Evolutionary conservation across 2,888 invertebrate genomes (phyloP), one percentile per base, ranked within the genome.

Genomic region (Xestia xanthographa): DNA sequence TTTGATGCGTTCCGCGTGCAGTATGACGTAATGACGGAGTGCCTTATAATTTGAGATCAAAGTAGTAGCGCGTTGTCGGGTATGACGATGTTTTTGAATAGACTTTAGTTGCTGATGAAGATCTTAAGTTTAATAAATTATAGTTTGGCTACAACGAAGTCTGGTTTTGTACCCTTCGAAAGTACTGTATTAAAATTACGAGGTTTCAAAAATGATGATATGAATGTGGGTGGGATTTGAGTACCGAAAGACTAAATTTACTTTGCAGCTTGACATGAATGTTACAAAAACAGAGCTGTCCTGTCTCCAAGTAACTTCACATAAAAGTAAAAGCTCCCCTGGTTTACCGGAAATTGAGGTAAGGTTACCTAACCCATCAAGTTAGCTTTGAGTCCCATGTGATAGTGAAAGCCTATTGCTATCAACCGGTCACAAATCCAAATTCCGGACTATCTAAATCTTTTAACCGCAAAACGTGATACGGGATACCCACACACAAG

Each of bases 1-100:
- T 85, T 82, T 85, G 83, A 84, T 83, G 83, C 78, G 74, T 78
- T 84, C 69, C 34, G 60, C 66, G 75, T 82, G 75, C 71, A 70
- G 53, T 68, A 60, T 69, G 70, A 70, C 34, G 66, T 81, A 73
- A 81, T 77, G 68, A 73, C n/a, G n/a, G 58, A 45, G 53, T 48
- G 58, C 68, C 72, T 43, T 75, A 60, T 66, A 43, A 75, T 76
- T 79, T 70, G 17, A 66, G 72, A 85, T 85, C 73, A 87, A 87
- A 87, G 72, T 50, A 87, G 72, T 50, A 66, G 22, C 17, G 29
- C 17, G 26, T 66, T 29, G 12, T 41, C 9, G 29, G 53, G 43
- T 58, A 63, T 53, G 14, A 26, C 38, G 17, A 41, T 22, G 12
- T 56, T 43, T 56, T 43, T 68, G 66, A 83, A 70, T 66, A 17